Base-by-base conservation (phyloP, 2,797 vertebrate genomes). In the Sebastes jordani region DNA sequence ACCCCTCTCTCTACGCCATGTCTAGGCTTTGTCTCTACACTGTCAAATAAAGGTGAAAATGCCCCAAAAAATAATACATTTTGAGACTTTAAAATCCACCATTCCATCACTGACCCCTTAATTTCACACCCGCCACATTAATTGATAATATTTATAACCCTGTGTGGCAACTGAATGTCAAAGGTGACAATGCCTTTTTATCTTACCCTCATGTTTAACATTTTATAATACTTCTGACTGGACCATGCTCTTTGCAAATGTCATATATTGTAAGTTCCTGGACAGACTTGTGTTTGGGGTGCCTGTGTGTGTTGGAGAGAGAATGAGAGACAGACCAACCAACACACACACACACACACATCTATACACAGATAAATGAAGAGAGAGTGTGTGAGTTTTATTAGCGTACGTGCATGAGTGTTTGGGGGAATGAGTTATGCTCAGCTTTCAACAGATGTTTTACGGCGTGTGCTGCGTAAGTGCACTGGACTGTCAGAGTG, bases 401-500 rank as follows among this genome's bases (percentile, higher is more conserved):
- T 85, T 85, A 58, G 68, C 14, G 25, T 73, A 38, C 32, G 46
- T 81, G 82, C 69, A 72, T 29, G 67, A 89, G 76, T 82, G 80
- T 87, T 84, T 87, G 78, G 73, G 7, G 76, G 58, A 63, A 87
- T 92, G 87, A 93, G 81, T 93, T 93, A 94, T 85, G 73, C 61
- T 63, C 66, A 83, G 80, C 91, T 89, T 92, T 95, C 90, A 91
- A 76, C 76, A 88, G 79, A 91, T 91, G 87, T 86, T 94, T 93
- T 92, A 93, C 67, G 55, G 85, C 63, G 54, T 78, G 61, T 82
- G 71, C 78, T 65, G 87, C 13, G 68, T 89, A 91, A 92, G 86
- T 91, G 84, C 83, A 90, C 75, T 67, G 86, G 87, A 92, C 88
- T 92, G 91, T 89, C 88, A 91, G 75, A 78, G 77, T 87, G 83